Base-by-base conservation (phyloP, 2,797 vertebrate genomes). In the Stomatorhinus walkeri region DNA sequence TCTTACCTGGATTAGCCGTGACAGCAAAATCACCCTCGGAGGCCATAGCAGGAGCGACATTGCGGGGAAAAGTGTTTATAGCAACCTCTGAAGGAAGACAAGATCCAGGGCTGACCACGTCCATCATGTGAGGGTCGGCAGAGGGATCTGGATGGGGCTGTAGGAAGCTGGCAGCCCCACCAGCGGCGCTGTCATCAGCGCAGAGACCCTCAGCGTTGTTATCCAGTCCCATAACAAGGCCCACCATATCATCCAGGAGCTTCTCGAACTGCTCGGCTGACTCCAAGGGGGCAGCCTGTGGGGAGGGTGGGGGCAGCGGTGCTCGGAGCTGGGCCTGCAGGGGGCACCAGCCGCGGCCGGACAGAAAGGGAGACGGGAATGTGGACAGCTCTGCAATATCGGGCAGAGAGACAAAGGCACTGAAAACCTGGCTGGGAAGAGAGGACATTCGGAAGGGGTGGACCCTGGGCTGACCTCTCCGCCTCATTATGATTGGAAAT, bases 171-270 rank as follows among this genome's bases (percentile, higher is more conserved):
- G 79, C 32, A 9, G 16, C 9, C 49, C 72, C 79, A 49, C 32
- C n/a, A 2, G 51, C 16, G 12, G 14, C 3, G n/a, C 4, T 2
- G 79, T 4, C 10, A 12, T 79, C n/a, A 40, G 14, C 9, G 3
- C 48, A 12, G 48, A 14, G 8, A 61, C 36, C 9, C 43, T 83
- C 28, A 19, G 22, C 68, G 36, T 68, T 89, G 72, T 59, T 8
- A 64, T 94, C 87, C 0, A 95, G 93, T 19, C 91, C 93, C 79
- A 92, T 93, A 93, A 95, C 93, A 85, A 85, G 46, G 22, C 81
- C 81, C 81, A 85, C 81, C 81, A 95, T 91, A 59, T 96, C 95
- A 90, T 95, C 94, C 88, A 95, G 90, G 0, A 96, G 89, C 46
- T 85, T 88, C 2, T 95, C 94, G 0, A 95, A 90, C 8, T 92